A percentile compares a stretch with the other conserved stretches of the same genome.
These are phyloP conservation scores for Pachliopta kotzebuea DNA, from an alignment of 2,888 invertebrate species.

Conservation along the genomic window DNA sequence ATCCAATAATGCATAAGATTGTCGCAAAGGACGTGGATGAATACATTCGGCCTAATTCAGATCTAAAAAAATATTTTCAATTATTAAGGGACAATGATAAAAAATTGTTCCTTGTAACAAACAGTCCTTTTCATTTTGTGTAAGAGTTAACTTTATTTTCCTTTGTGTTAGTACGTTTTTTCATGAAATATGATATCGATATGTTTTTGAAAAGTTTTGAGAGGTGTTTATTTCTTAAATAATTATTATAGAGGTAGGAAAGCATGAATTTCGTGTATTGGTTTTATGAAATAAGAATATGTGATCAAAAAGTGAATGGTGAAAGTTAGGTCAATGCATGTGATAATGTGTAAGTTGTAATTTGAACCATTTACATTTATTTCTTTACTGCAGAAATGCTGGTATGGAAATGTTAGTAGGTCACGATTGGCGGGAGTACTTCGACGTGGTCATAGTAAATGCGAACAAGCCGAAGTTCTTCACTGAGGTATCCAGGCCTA, in stretches of 20 bases:
- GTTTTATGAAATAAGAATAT: too few species aligned
- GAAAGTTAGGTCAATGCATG: too few species aligned
- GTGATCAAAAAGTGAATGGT: background rate
- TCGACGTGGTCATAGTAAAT: constrained; percentile 96
- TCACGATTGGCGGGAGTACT: constrained; percentile 92
- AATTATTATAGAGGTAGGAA: too few species aligned
- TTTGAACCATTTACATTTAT: too few species aligned
- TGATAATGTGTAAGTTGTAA: too few species aligned
- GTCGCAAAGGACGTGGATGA: constrained; percentile 91
- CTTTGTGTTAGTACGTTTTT: background rate
- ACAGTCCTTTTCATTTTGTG: constrained; percentile 98
- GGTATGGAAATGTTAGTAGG: constrained; percentile 96
- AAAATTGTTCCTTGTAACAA: constrained; percentile 96
- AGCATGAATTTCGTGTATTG: too few species aligned
- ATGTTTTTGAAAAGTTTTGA: constrained; percentile 3
- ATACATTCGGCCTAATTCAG: constrained; percentile 88
- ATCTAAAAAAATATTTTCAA: constrained; percentile 87
- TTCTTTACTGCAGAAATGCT: constrained; percentile 83
- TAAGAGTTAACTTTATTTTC: constrained; percentile 64
- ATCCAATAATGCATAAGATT: constrained; percentile 93
- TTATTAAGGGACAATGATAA: constrained; percentile 87
- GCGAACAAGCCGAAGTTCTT: constrained; percentile 98
- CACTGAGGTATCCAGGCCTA: constrained; percentile 93
- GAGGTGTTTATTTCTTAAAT: background rate
- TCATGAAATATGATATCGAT: background rate